These are phyloP conservation scores for Hemicentrotus pulcherrimus DNA, from an alignment of 35 echinoderm and acorn worm species.

Conservation along the genomic window DNA sequence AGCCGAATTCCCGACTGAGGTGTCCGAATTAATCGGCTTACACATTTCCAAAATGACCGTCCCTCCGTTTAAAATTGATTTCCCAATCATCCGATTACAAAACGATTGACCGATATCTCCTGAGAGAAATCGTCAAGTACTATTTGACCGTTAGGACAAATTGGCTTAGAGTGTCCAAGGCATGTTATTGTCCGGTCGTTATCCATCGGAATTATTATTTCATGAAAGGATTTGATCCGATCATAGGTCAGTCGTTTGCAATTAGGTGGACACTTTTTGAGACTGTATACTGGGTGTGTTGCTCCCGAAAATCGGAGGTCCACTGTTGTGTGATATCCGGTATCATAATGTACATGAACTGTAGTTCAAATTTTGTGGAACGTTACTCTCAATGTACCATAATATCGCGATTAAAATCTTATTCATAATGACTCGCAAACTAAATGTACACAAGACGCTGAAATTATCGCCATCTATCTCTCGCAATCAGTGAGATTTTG, in stretches of 20 bases:
- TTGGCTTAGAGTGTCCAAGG: neutral
- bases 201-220: neutral
- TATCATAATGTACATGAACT: no score
- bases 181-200: neutral
- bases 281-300: no score
- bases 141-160: neutral
- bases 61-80: neutral
- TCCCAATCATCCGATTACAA: neutral
- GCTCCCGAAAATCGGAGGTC: no score
- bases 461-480: no score
- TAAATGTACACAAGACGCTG: no score
- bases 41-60: neutral
- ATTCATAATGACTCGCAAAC: no score
- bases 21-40: neutral
- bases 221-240: neutral
- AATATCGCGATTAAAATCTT: no score
- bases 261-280: neutral
- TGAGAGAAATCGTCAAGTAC: neutral
- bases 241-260: neutral
- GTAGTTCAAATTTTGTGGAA: no score
- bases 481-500: no score
- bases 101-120: neutral
- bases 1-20: neutral
- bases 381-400: no score
- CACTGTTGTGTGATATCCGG: no score